A percentile compares a stretch with the other conserved stretches of the same genome.
Conservation (phyloP, 2,113 vertebrate species). For the Solea solea region DNA sequence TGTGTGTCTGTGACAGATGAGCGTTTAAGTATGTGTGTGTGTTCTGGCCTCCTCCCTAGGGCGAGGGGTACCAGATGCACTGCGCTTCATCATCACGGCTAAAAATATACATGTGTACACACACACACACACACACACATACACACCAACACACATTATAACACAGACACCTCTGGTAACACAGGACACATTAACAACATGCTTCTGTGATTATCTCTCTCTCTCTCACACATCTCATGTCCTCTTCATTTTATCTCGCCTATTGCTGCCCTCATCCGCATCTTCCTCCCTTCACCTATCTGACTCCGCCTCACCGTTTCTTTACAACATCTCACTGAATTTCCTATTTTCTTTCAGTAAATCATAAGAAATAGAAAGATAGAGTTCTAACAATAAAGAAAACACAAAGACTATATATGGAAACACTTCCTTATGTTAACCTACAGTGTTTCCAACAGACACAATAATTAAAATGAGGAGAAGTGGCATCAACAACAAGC, state of each 20-base stretch:
- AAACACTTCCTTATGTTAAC: no score
- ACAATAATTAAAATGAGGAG: no score
- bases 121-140: constrained; percentile 17
- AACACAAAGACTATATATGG: no score
- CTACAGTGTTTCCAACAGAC: no score
- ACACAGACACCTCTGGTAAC: constrained; percentile 50
- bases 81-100: constrained; percentile 76
- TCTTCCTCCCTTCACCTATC: constrained; percentile 26
- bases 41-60: constrained; percentile 79
- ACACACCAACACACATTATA: constrained; percentile 29
- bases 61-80: constrained; percentile 79
- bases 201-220: constrained; percentile 64
- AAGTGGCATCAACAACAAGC: no score
- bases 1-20: constrained; percentile 17
- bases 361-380: no score
- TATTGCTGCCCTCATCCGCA: constrained; percentile 28
- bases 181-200: constrained; percentile 75
- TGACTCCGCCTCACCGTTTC: constrained; percentile 6
- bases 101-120: constrained; percentile 77
- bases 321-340: no score
- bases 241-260: constrained; percentile 4
- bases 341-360: no score
- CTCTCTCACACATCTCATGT: constrained; percentile 31
- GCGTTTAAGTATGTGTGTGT: constrained; percentile 23
- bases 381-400: no score